Conservation (phyloP, 2,113 vertebrate genomes). For the Xiphophorus maculatus region DNA sequence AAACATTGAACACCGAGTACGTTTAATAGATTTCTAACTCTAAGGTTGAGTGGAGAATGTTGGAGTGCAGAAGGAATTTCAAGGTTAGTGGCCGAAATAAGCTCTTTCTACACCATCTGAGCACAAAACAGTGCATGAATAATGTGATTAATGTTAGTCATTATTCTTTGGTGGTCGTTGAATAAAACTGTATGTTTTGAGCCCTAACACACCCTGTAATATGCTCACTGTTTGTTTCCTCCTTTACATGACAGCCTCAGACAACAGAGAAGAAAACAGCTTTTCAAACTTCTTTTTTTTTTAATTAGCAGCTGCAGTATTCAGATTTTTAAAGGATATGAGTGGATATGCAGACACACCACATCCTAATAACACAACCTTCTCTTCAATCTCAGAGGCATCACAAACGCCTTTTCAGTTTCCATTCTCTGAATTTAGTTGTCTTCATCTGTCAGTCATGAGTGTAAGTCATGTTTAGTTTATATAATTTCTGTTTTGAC, state of each 20-base stretch:
- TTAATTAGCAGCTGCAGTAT: neutral
- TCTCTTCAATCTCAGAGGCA: neutral
- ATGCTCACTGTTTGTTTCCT: neutral
- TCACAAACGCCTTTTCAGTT: neutral
- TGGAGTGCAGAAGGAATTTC: constrained; percentile 21
- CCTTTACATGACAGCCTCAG: neutral
- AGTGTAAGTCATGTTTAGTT: constrained; percentile 9
- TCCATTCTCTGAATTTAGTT: constrained; percentile 5
- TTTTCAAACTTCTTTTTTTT: neutral
- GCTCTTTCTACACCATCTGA: neutral
- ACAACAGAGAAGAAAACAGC: neutral
- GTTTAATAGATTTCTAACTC: constrained; percentile 12
- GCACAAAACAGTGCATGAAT: neutral
- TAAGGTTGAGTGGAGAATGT: constrained; percentile 9
- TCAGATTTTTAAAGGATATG: neutral
- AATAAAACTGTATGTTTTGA: constrained; percentile 1
- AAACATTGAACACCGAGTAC: neutral
- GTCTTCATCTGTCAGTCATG: constrained; percentile 15
- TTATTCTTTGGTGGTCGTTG: constrained; percentile 9
- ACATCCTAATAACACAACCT: neutral
- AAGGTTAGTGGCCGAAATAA: constrained; percentile 17
- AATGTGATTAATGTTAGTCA: neutral
- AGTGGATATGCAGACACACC: neutral
- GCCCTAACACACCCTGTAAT: neutral
- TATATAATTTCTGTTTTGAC: constrained; percentile 8